phyloP scores from a whole-genome alignment of 1,140 invertebrate genomes.

The Zaprionus capensis region DNA sequence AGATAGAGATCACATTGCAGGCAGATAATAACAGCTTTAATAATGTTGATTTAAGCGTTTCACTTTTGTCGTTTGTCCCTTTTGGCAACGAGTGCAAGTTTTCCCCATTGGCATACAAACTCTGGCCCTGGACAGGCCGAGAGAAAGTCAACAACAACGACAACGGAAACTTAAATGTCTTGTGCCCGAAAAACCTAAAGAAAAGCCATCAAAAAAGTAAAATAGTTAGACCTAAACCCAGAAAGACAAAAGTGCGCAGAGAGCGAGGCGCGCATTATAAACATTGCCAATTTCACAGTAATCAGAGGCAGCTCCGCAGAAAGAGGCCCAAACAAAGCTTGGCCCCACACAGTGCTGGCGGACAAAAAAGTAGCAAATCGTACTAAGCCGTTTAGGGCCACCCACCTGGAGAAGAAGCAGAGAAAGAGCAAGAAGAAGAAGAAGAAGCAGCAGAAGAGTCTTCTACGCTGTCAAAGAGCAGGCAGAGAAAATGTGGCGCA shows the following conservation, averaged over 20 bases:
- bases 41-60: conserved; percentile 15
- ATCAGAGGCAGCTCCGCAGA: conserved; percentile 60
- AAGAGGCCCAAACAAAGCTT: conserved; percentile 42
- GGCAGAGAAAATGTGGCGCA: conserved; percentile 46
- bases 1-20: background rate
- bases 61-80: conserved; percentile 12
- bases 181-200: conserved; percentile 52
- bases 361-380: conserved; percentile 65
- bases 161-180: conserved; percentile 26
- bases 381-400: conserved; percentile 77
- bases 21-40: background rate
- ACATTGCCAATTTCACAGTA: conserved; percentile 81
- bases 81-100: conserved; percentile 5
- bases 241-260: conserved; percentile 48
- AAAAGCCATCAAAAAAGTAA: conserved; percentile 79
- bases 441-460: background rate
- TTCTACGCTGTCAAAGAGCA: conserved; percentile 52
- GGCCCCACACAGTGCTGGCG: conserved; percentile 43
- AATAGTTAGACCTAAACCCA: conserved; percentile 61
- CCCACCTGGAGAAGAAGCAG: conserved; percentile 56
- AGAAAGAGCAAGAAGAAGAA: conserved; percentile 15
- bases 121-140: conserved; percentile 14
- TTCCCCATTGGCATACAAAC: conserved; percentile 20
- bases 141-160: conserved; percentile 59
- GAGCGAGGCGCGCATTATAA: conserved; percentile 58